Percentiles rank a stretch among this genome's conserved stretches.
Conservation (phyloP, 2,797 vertebrate genomes). For the Takifugu rubripes region DNA sequence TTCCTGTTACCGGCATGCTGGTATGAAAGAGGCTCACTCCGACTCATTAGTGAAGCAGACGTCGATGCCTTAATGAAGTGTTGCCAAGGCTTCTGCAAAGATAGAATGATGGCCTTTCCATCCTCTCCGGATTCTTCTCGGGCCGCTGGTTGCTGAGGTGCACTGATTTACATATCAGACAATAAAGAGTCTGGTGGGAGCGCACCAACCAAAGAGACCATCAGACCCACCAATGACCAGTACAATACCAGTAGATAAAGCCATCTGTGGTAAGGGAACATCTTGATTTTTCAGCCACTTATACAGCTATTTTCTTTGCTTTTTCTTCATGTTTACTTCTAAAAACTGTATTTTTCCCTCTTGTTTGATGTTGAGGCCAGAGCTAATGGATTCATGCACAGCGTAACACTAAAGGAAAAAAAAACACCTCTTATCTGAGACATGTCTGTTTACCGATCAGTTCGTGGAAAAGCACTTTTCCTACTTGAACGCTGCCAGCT, state of each 20-base stretch:
- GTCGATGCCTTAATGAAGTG: constrained; percentile 45
- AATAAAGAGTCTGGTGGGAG: constrained; percentile 37
- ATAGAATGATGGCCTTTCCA: constrained; percentile 60
- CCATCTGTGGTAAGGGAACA: constrained; percentile 16
- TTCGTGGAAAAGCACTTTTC: constrained; percentile 44
- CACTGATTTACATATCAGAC: constrained; percentile 68
- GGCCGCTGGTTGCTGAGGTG: constrained; percentile 22
- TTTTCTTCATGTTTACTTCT: constrained; percentile 42
- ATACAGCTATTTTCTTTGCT: constrained; percentile 29
- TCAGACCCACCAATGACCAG: no score
- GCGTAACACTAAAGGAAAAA: constrained; percentile 36
- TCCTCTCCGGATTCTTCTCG: constrained; percentile 47
- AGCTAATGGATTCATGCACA: constrained; percentile 61
- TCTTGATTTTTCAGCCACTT: constrained; percentile 36
- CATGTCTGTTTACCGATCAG: constrained; percentile 46
- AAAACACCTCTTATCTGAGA: constrained; percentile 40
- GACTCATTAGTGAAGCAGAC: constrained; percentile 56
- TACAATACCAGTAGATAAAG: no score
- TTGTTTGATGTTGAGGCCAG: constrained; percentile 58
- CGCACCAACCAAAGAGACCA: no score
- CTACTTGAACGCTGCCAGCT: constrained; percentile 44
- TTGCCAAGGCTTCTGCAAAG: constrained; percentile 54
- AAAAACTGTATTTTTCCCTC: constrained; percentile 18
- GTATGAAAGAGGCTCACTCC: constrained; percentile 33
- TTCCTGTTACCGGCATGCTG: constrained; percentile 15